These are phyloP conservation scores for Branchipolynoe longqiensis DNA, from an alignment of 2,888 invertebrate genomes.

Conservation along the genomic window DNA sequence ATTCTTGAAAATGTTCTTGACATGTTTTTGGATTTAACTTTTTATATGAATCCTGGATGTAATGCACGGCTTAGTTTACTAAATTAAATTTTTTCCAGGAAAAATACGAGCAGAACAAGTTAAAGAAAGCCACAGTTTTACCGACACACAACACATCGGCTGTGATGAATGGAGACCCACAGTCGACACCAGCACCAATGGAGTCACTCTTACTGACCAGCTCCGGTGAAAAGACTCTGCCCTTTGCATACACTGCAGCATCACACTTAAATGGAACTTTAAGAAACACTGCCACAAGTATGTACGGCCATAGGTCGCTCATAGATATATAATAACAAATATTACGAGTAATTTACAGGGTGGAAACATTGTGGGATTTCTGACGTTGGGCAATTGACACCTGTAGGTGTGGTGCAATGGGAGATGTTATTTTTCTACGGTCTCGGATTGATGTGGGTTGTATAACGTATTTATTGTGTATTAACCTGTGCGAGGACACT, in stretches of 20 bases:
- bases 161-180: background rate
- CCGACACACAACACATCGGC: background rate
- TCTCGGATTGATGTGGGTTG: no score
- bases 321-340: conserved; percentile 30
- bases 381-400: no score
- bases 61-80: no score
- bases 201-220: background rate
- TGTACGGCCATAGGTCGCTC: conserved; percentile 18
- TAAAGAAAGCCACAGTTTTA: conserved; percentile 46
- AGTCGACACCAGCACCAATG: background rate
- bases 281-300: conserved; percentile 12
- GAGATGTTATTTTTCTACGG: no score
- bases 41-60: no score
- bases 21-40: background rate
- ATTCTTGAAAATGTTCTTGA: background rate
- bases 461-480: no score
- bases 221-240: background rate
- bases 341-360: no score
- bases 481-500: no score
- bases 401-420: no score
- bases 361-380: no score
- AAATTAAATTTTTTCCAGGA: conserved; percentile 82
- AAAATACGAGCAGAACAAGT: conserved; percentile 86
- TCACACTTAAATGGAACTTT: background rate
- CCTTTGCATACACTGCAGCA: background rate